A percentile compares a stretch with the other conserved stretches of the same genome.
phyloP scores from a whole-genome alignment of 2,797 vertebrate genomes.

The Dipus sagitta region DNA sequence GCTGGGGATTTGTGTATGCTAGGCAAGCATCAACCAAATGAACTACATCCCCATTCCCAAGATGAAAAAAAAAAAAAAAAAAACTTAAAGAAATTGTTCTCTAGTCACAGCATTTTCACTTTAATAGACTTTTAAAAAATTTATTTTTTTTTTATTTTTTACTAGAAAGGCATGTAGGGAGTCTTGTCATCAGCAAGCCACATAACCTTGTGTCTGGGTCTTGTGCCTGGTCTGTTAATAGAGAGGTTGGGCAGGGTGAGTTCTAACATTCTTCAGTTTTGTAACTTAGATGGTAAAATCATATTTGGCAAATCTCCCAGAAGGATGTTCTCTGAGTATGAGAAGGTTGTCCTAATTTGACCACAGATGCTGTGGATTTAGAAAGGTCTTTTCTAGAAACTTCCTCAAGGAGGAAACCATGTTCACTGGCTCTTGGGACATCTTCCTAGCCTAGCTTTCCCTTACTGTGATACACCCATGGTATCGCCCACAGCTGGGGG shows the following conservation, averaged over 20 bases:
- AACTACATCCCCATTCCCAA: background rate
- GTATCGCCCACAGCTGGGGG: background rate
- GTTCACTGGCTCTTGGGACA: background rate
- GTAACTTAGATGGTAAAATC: constrained; percentile 53
- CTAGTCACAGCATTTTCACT: background rate
- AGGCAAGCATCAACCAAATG: no score
- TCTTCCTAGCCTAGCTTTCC: background rate
- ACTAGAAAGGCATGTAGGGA: background rate
- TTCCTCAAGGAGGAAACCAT: background rate
- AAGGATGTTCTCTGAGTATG: constrained; percentile 5
- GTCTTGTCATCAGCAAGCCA: background rate
- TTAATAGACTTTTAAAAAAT: background rate
- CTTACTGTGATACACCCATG: constrained; percentile 4
- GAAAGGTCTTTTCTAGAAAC: constrained; percentile 24
- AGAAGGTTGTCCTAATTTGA: constrained; percentile 44
- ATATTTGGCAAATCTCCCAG: constrained; percentile 47
- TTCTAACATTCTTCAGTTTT: constrained; percentile 57
- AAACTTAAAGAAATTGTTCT: background rate
- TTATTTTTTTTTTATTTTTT: no score
- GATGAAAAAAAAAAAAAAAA: background rate
- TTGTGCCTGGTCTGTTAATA: constrained; percentile 14
- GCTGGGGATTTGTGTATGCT: background rate
- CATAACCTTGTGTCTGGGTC: background rate
- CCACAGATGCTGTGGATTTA: background rate
- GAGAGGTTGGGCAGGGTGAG: background rate